Evolutionary conservation across 2,797 vertebrate genomes (phyloP).

Genomic region (Arctocebus calabarensis): DNA sequence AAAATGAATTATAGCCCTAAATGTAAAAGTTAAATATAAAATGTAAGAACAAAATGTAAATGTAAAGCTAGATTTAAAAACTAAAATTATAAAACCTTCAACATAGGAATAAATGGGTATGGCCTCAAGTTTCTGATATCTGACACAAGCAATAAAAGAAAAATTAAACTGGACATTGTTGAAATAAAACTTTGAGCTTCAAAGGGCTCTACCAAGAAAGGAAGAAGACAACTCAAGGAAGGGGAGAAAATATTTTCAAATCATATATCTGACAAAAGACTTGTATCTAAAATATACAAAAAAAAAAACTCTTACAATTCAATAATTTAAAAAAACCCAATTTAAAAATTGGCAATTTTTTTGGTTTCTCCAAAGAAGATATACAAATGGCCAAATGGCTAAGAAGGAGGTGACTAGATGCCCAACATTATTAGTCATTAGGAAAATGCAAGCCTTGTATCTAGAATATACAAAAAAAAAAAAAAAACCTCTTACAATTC

Average conservation of each 20-base stretch:
- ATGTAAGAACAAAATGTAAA: conserved; percentile 44
- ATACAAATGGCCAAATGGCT: neutral
- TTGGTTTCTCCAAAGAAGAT: neutral
- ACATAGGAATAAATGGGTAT: conserved; percentile 16
- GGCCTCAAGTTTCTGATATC: conserved; percentile 20
- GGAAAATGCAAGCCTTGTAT: conserved; percentile 11
- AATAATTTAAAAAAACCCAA: neutral
- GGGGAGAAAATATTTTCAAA: conserved; percentile 6
- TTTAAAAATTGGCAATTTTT: neutral
- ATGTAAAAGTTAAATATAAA: conserved; percentile 42
- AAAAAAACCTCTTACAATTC: neutral
- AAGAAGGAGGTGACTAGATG: neutral
- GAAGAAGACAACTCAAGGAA: neutral
- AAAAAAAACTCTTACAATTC: neutral
- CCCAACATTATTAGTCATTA: conserved; percentile 18
- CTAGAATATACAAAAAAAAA: neutral
- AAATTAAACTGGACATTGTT: conserved; percentile 9
- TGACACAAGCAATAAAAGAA: neutral
- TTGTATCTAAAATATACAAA: neutral
- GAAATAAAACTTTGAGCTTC: conserved; percentile 19
- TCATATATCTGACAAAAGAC: neutral
- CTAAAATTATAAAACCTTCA: neutral
- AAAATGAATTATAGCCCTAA: neutral
- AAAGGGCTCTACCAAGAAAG: neutral
- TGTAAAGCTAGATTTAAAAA: conserved; percentile 2